Percentiles rank a stretch among this genome's conserved stretches.
These are phyloP conservation scores for Hemaris fuciformis DNA, from an alignment of 2,888 invertebrate species.

Conservation along the genomic window DNA sequence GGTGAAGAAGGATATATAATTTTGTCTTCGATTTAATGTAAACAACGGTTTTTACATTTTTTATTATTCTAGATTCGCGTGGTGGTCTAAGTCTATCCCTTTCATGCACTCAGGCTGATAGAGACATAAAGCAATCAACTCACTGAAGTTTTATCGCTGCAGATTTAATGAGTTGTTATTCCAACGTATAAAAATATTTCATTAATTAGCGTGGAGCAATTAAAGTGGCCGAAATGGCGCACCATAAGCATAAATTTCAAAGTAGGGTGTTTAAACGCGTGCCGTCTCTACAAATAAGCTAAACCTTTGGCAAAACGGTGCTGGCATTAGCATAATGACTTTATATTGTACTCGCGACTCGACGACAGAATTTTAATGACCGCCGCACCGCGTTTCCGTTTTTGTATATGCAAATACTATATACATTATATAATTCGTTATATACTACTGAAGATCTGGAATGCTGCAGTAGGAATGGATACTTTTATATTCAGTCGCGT, in stretches of 20 bases:
- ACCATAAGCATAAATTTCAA: conserved; percentile 25
- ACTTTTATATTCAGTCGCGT: too few species aligned
- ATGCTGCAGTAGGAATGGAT: too few species aligned
- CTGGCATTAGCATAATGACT: conserved; percentile 76
- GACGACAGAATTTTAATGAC: conserved; percentile 71
- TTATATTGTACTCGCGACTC: conserved; percentile 47
- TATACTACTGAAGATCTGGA: neutral
- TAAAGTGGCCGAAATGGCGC: conserved; percentile 2
- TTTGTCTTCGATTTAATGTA: too few species aligned
- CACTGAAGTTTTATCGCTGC: too few species aligned
- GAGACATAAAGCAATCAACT: too few species aligned
- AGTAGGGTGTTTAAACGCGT: conserved; percentile 32
- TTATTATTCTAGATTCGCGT: too few species aligned
- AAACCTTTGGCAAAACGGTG: conserved; percentile 65
- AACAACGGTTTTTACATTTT: too few species aligned
- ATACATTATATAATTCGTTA: neutral
- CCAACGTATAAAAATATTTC: neutral
- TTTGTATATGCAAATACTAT: conserved; percentile 10
- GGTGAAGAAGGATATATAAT: too few species aligned
- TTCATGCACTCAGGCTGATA: too few species aligned
- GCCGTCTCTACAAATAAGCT: conserved; percentile 61
- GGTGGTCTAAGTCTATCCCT: too few species aligned
- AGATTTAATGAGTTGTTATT: neutral
- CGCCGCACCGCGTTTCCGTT: conserved; percentile 41
- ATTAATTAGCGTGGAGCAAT: neutral